Evolutionary conservation across 2,113 vertebrate genomes (phyloP).

Genomic region (Entelurus aequoreus): DNA sequence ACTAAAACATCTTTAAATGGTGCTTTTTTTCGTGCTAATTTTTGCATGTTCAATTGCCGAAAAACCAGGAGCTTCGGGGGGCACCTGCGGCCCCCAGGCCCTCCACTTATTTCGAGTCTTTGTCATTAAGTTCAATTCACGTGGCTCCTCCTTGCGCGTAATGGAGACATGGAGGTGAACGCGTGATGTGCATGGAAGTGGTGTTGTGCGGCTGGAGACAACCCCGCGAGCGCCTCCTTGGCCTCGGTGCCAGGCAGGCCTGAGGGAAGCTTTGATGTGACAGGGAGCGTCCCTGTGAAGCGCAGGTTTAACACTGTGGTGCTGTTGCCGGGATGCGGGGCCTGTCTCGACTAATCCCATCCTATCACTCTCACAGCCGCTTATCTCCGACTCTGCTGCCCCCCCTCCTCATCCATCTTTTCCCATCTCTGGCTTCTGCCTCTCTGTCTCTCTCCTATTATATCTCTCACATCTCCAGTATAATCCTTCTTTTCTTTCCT

Average conservation of each 20-base stretch:
- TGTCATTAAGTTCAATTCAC: too few species aligned
- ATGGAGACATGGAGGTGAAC: slow-evolving; percentile 40
- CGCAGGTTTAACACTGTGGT: slow-evolving; percentile 61
- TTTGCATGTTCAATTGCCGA: too few species aligned
- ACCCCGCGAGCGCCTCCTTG: slow-evolving; percentile 44
- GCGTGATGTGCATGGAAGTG: slow-evolving; percentile 17
- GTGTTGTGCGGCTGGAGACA: slow-evolving; percentile 19
- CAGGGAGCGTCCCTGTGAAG: slow-evolving; percentile 61
- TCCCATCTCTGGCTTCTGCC: slow-evolving; percentile 21
- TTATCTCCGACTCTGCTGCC: slow-evolving; percentile 64
- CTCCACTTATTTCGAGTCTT: too few species aligned
- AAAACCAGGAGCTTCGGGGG: not conserved
- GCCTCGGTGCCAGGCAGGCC: slow-evolving; percentile 50
- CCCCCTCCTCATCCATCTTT: slow-evolving; percentile 39
- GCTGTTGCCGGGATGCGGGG: slow-evolving; percentile 57
- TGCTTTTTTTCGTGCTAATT: too few species aligned
- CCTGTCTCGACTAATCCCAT: slow-evolving; percentile 69
- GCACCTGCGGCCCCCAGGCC: too few species aligned
- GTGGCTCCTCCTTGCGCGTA: slow-evolving; percentile 14
- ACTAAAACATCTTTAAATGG: too few species aligned
- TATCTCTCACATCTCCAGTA: slow-evolving; percentile 18
- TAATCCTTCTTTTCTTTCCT: slow-evolving; percentile 24
- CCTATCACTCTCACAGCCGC: slow-evolving; percentile 68
- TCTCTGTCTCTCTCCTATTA: slow-evolving; percentile 15
- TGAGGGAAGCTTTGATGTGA: slow-evolving; percentile 65